Evolutionary conservation across 2,888 invertebrate genomes (phyloP).

Genomic region (Parnassius orleans): DNA sequence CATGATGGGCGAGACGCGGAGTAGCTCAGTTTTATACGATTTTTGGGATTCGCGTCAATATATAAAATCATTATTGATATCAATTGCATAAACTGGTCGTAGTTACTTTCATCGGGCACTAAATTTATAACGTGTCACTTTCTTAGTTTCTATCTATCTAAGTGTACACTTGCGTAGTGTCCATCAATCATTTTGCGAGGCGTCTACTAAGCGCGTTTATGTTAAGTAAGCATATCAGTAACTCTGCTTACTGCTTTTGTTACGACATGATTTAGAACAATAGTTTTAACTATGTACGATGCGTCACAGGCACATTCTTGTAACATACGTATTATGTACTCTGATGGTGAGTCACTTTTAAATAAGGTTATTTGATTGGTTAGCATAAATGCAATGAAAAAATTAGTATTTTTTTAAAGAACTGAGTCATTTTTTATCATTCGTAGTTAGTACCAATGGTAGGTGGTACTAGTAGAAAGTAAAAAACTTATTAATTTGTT

Average conservation of each 20-base stretch:
- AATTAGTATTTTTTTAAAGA: too few species aligned
- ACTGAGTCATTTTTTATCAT: too few species aligned
- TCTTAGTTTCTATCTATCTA: background rate
- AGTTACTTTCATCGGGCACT: background rate
- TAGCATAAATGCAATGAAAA: too few species aligned
- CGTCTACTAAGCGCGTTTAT: constrained; percentile 2
- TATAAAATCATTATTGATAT: too few species aligned
- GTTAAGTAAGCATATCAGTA: constrained; percentile 7
- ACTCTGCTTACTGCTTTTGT: constrained; percentile 16
- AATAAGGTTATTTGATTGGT: too few species aligned
- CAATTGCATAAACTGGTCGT: too few species aligned
- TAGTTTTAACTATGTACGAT: constrained; percentile 46
- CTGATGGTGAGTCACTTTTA: constrained; percentile 1
- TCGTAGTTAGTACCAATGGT: too few species aligned
- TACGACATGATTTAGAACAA: constrained; percentile 35
- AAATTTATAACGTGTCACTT: background rate
- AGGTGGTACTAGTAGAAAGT: too few species aligned
- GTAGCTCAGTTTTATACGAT: too few species aligned
- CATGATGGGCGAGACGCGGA: too few species aligned
- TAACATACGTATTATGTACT: constrained; percentile 47
- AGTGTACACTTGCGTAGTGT: constrained; percentile 3
- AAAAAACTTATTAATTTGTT: too few species aligned
- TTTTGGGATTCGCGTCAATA: too few species aligned
- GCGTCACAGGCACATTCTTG: constrained; percentile 66
- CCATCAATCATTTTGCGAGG: constrained; percentile 15